A percentile compares a stretch with the other conserved stretches of the same genome.
phyloP scores from a whole-genome alignment of 2,888 invertebrate genomes.

The Nineta flava region DNA sequence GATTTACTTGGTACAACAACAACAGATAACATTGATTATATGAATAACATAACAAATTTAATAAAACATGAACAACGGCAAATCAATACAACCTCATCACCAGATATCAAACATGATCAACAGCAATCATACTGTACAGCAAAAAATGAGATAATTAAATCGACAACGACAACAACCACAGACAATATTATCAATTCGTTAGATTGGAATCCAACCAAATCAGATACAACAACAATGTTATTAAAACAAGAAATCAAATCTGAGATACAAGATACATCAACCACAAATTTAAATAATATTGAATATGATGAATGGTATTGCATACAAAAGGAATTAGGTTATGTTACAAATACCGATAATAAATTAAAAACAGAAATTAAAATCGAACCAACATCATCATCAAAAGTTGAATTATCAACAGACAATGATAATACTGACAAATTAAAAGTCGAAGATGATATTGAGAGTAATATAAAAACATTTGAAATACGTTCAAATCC shows the following conservation, averaged over 20 bases:
- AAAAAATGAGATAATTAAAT: too few relatives aligned
- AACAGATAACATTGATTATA: neutral
- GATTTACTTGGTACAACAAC: neutral
- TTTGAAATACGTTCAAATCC: constrained; percentile 4
- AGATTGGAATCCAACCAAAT: neutral
- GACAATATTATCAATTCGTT: neutral
- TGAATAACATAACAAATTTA: constrained; percentile 1
- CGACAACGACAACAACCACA: too few relatives aligned
- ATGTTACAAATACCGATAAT: constrained; percentile 19
- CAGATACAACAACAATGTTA: constrained; percentile 12
- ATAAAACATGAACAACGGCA: constrained; percentile 3
- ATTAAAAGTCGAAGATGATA: constrained; percentile 3
- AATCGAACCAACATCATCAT: constrained; percentile 2
- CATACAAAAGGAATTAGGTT: constrained; percentile 45
- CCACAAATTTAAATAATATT: constrained; percentile 14
- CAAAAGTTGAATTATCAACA: too few relatives aligned
- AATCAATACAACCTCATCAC: neutral
- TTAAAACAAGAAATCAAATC: constrained; percentile 6
- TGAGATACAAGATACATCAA: constrained; percentile 8
- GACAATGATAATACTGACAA: neutral
- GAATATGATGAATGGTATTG: constrained; percentile 52
- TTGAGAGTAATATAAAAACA: constrained; percentile 6
- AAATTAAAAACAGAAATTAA: neutral
- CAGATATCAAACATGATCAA: constrained; percentile 3
- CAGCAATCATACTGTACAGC: neutral